phyloP scores from a whole-genome alignment of 2,888 invertebrate genomes.

The Tholera decimalis region DNA sequence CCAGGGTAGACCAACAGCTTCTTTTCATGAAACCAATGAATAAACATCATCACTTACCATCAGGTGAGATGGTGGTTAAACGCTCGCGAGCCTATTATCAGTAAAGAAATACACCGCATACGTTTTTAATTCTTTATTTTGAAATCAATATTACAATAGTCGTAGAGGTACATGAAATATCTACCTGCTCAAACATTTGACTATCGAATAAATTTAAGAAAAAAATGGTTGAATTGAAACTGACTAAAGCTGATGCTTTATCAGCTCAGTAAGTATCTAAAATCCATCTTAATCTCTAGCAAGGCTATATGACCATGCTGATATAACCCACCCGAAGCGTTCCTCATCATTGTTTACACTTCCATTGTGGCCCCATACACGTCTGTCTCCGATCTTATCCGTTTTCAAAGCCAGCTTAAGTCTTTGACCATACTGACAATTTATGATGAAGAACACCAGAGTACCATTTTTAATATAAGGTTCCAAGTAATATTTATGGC shows the following conservation, averaged over 20 bases:
- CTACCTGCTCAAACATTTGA: background rate
- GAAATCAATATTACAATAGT: too few species aligned
- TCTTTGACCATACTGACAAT: background rate
- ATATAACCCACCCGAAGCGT: conserved; percentile 41
- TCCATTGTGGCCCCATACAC: background rate
- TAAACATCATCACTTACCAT: too few species aligned
- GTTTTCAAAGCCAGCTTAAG: background rate
- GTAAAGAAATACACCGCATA: too few species aligned
- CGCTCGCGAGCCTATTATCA: too few species aligned
- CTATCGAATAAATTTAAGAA: background rate
- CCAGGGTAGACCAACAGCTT: too few species aligned
- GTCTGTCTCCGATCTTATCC: background rate
- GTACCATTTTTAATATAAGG: background rate
- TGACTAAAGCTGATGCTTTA: background rate
- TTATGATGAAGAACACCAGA: conserved; percentile 5
- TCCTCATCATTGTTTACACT: background rate
- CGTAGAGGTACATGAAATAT: too few species aligned
- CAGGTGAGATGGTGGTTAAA: too few species aligned
- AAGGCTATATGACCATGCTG: conserved; percentile 28
- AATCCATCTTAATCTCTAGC: background rate
- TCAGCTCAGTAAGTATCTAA: background rate
- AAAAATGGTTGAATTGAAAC: background rate
- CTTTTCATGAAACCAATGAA: too few species aligned
- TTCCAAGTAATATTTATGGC: conserved; percentile 4
- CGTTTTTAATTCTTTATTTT: too few species aligned